Conservation (phyloP, 2,888 invertebrate genomes). For the Diaprepes abbreviatus region DNA sequence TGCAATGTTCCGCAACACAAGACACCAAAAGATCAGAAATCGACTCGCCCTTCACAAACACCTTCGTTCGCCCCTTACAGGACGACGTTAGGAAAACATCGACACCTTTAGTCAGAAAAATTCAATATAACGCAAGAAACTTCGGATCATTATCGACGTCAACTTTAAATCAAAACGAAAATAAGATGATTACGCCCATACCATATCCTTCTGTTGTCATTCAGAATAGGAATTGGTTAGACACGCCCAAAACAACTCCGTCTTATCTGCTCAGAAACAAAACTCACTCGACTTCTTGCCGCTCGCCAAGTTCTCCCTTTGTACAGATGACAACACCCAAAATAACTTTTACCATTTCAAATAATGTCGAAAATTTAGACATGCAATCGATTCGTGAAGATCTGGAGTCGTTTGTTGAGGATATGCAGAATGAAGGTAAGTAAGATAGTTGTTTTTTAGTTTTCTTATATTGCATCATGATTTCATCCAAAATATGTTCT, state of each 20-base stretch:
- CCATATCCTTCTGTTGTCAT: too few relatives aligned
- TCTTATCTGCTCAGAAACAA: too few relatives aligned
- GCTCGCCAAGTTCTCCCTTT: too few relatives aligned
- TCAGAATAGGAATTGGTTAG: too few relatives aligned
- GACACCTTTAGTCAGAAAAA: constrained; percentile 36
- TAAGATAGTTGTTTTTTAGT: too few relatives aligned
- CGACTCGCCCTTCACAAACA: constrained; percentile 23
- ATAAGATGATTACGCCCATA: too few relatives aligned
- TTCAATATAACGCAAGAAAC: background rate
- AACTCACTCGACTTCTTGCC: too few relatives aligned
- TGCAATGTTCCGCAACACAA: background rate
- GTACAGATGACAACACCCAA: constrained; percentile 17
- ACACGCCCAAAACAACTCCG: too few relatives aligned
- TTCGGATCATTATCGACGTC: background rate
- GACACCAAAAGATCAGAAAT: background rate
- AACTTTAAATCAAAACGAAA: background rate
- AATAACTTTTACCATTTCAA: constrained; percentile 19
- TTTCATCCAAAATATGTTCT: too few relatives aligned
- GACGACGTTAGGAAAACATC: constrained; percentile 45
- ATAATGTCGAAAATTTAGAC: constrained; percentile 14
- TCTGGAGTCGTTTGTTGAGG: constrained; percentile 46
- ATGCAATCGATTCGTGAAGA: constrained; percentile 49
- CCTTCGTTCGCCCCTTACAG: constrained; percentile 22
- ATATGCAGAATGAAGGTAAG: constrained; percentile 31
- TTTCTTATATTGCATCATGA: too few relatives aligned